These are phyloP conservation scores for Mormyrops boulengeri DNA, from an alignment of 2,797 vertebrate genomes.

Conservation along the genomic window DNA sequence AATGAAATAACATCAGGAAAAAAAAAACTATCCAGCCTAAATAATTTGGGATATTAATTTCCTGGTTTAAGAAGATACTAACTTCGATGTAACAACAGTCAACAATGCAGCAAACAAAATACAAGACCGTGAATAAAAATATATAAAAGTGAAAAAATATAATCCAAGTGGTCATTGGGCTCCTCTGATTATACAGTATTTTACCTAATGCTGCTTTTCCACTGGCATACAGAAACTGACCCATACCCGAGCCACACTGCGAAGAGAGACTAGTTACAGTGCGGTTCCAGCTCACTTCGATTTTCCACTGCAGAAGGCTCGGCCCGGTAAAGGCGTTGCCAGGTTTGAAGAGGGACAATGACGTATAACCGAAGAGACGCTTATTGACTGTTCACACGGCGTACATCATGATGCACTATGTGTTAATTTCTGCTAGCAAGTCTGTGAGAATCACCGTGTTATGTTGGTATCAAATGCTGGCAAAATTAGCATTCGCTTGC, in stretches of 20 bases:
- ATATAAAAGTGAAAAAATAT: not conserved
- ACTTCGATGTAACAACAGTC: not conserved
- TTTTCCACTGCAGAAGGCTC: not conserved
- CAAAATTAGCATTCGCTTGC: not conserved
- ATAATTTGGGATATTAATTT: not conserved
- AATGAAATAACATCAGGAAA: too few relatives aligned
- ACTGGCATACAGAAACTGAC: not conserved
- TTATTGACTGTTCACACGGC: not conserved
- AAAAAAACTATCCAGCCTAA: not conserved
- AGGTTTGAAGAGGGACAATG: not conserved
- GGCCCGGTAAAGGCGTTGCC: not conserved
- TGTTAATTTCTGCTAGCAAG: not conserved
- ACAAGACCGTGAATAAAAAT: not conserved
- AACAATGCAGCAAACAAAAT: not conserved
- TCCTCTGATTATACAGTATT: not conserved
- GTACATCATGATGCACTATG: not conserved
- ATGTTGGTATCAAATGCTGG: not conserved
- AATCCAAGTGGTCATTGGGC: not conserved
- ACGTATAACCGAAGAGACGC: not conserved
- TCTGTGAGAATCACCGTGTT: not conserved
- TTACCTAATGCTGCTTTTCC: not conserved
- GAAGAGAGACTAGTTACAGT: not conserved
- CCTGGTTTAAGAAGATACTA: not conserved
- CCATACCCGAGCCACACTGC: not conserved
- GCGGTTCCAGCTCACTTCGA: not conserved